Conservation (phyloP, 2,888 invertebrate species). For the Troilus luridus region DNA sequence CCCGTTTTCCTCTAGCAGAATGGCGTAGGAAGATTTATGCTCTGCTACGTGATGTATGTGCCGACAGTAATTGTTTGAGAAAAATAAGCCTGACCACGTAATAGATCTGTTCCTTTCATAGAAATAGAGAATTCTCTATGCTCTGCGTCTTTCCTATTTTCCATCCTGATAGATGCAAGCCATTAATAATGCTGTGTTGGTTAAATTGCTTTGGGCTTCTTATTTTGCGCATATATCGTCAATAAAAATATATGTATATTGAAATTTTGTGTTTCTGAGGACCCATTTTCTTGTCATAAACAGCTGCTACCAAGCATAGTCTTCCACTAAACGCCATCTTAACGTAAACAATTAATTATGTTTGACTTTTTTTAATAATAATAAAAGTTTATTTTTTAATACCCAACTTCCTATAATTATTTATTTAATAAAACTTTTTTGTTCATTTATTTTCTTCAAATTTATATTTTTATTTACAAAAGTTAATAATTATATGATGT, state of each 20-base stretch:
- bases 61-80: background rate
- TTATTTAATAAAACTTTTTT: no score
- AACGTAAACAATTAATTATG: no score
- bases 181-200: background rate
- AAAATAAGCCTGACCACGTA: background rate
- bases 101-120: background rate
- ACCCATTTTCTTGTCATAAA: no score
- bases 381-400: no score
- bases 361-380: no score
- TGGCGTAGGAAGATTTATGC: background rate
- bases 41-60: background rate
- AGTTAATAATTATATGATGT: no score
- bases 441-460: no score
- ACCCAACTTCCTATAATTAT: no score
- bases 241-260: no score
- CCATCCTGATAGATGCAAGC: background rate
- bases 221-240: background rate
- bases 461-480: no score
- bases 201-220: background rate
- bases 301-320: no score
- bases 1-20: background rate
- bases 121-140: background rate
- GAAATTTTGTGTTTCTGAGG: background rate
- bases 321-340: no score
- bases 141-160: background rate